Evolutionary conservation across 2,113 vertebrate genomes (phyloP).

Genomic region (Pipa parva): DNA sequence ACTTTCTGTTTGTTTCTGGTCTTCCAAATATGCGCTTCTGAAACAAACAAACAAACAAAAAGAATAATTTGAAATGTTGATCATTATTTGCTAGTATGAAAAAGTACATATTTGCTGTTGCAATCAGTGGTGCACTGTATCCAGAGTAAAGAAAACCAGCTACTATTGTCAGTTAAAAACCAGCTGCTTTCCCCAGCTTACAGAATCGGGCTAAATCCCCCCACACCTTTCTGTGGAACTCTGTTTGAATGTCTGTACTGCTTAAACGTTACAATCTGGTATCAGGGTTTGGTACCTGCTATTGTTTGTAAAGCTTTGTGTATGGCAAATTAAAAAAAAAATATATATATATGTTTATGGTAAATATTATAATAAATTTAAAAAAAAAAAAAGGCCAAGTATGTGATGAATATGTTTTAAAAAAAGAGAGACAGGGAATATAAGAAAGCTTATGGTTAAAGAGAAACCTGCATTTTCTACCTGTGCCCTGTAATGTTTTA

Average conservation of each 20-base stretch:
- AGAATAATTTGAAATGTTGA: too few species aligned
- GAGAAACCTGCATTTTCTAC: slow-evolving; percentile 76
- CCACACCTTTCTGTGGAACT: slow-evolving; percentile 15
- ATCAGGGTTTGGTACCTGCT: slow-evolving; percentile 25
- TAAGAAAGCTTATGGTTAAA: slow-evolving; percentile 13
- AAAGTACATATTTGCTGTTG: too few species aligned
- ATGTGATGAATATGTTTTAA: slow-evolving; percentile 24
- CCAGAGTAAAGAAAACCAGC: too few species aligned
- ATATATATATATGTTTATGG: background rate
- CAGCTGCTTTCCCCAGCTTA: slow-evolving; percentile 12
- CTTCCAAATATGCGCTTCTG: too few species aligned
- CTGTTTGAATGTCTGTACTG: slow-evolving; percentile 38
- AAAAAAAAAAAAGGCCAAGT: slow-evolving; percentile 33
- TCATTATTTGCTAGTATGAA: too few species aligned
- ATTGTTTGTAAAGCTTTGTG: slow-evolving; percentile 37
- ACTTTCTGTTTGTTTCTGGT: too few species aligned
- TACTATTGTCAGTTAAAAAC: background rate
- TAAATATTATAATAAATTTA: slow-evolving; percentile 8
- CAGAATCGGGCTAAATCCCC: background rate
- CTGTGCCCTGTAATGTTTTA: slow-evolving; percentile 88
- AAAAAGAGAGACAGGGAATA: slow-evolving; percentile 7
- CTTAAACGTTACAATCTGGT: slow-evolving; percentile 32
- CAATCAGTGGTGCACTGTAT: too few species aligned
- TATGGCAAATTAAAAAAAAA: slow-evolving; percentile 29
- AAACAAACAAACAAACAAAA: too few species aligned